Percentiles rank a stretch among this genome's conserved stretches.
Evolutionary conservation across 1,140 invertebrate genomes (phyloP).

Genomic region (Chironomus striatipennis): DNA sequence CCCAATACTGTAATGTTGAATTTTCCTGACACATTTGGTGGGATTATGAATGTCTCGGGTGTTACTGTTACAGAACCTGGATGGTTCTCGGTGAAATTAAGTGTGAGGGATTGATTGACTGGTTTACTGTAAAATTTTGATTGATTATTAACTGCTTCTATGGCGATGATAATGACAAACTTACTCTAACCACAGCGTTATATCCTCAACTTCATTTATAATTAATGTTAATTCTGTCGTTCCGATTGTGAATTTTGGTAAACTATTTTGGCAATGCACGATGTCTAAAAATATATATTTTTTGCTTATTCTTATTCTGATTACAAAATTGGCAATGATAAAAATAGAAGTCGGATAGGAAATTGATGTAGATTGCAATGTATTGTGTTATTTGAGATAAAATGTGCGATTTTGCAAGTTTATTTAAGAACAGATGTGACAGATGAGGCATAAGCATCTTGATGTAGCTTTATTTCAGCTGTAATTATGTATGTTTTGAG

Average conservation of each 20-base stretch:
- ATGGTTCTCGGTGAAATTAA: constrained; percentile 39
- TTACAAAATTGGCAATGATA: background rate
- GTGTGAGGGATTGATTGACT: constrained; percentile 33
- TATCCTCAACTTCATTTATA: background rate
- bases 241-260: background rate
- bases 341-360: background rate
- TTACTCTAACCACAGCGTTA: background rate
- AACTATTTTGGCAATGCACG: background rate
- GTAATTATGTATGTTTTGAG: no score
- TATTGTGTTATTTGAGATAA: no score
- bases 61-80: constrained; percentile 40
- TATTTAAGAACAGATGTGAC: no score
- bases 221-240: background rate
- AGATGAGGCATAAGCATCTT: no score
- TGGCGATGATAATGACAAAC: background rate
- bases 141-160: background rate
- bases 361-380: background rate
- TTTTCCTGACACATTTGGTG: constrained; percentile 31
- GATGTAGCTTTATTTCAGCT: no score
- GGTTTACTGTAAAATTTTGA: background rate
- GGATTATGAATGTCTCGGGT: constrained; percentile 34
- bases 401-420: no score
- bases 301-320: background rate
- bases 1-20: constrained; percentile 48
- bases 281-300: background rate